Evolutionary conservation across 2,113 vertebrate species (phyloP).

Genomic region (Crotalus viridis): DNA sequence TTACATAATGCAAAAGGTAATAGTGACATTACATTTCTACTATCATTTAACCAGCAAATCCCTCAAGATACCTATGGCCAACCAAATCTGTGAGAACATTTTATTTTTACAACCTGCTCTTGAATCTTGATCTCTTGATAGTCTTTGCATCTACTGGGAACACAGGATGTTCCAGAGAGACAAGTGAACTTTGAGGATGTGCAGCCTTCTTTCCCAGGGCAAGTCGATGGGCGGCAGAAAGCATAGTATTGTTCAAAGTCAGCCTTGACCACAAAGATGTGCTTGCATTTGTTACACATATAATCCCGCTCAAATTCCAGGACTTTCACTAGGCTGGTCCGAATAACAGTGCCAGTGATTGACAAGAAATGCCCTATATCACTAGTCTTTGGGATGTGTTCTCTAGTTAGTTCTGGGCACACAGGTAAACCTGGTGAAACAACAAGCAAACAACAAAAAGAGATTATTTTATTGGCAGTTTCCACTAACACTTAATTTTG

Average conservation of each 20-base stretch:
- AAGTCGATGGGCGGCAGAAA: constrained; percentile 75
- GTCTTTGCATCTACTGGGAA: constrained; percentile 83
- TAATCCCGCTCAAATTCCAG: constrained; percentile 90
- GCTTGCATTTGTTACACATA: constrained; percentile 89
- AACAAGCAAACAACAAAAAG: background rate
- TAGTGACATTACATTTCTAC: background rate
- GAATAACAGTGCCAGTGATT: constrained; percentile 91
- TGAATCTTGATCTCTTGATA: constrained; percentile 98
- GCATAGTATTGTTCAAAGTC: constrained; percentile 88
- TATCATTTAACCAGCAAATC: background rate
- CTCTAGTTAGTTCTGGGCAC: constrained; percentile 91
- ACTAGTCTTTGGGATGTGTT: constrained; percentile 87
- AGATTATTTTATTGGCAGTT: background rate
- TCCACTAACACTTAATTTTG: background rate
- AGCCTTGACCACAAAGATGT: constrained; percentile 78
- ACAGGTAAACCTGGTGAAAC: constrained; percentile 83
- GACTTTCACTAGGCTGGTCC: constrained; percentile 87
- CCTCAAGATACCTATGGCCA: background rate
- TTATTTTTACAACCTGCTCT: constrained; percentile 81
- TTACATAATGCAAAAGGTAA: background rate
- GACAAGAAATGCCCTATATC: constrained; percentile 93
- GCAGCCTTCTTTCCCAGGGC: constrained; percentile 81
- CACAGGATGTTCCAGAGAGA: constrained; percentile 76
- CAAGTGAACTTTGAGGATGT: constrained; percentile 85
- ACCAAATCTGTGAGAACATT: background rate